Base-by-base conservation (phyloP, 2,888 invertebrate genomes). In the Caenorhabditis sp. region DNA sequence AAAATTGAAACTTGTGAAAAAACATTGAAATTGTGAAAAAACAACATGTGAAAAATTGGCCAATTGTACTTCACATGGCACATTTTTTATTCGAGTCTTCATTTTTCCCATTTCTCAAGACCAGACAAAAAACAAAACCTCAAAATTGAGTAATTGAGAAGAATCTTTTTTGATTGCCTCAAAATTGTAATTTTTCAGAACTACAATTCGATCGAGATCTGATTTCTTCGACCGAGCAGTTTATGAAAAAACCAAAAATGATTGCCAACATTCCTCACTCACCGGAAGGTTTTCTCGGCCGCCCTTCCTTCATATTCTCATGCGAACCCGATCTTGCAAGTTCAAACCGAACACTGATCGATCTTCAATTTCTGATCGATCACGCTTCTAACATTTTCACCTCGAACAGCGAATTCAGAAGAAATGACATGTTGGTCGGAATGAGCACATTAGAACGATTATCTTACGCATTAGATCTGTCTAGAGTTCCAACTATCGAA, bases 91-190 rank as follows among this genome's bases (percentile, higher is more conserved):
- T n/a, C n/a, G n/a, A n/a, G n/a, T n/a, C n/a, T n/a, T n/a, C n/a
- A n/a, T n/a, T n/a, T n/a, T n/a, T n/a, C n/a, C n/a, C n/a, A n/a
- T n/a, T n/a, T n/a, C n/a, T n/a, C n/a, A n/a, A n/a, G n/a, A n/a
- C n/a, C n/a, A n/a, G n/a, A n/a, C n/a, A n/a, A n/a, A n/a, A n/a
- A 51, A 58, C 53, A 37, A 51, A 61, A 53, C 58, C 37, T 31
- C 57, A 64, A 37, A 10, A 31, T 31, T 31, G 31, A 31, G 31
- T 31, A 6, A 6, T 31, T 31, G 31, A 8, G 27, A 27, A 73
- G 51, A 76, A 76, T 62, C 69, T 31, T 8, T 60, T 78, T 1
- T 76, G 76, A 57, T 68, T 19, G 12, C 31, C 10, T 31, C 31
- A 31, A 31, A 31, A 31, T 31, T 4, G 4, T 31, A 6, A 6